These are phyloP conservation scores for Esox niger DNA, from an alignment of 2,113 vertebrate genomes.

Conservation along the genomic window DNA sequence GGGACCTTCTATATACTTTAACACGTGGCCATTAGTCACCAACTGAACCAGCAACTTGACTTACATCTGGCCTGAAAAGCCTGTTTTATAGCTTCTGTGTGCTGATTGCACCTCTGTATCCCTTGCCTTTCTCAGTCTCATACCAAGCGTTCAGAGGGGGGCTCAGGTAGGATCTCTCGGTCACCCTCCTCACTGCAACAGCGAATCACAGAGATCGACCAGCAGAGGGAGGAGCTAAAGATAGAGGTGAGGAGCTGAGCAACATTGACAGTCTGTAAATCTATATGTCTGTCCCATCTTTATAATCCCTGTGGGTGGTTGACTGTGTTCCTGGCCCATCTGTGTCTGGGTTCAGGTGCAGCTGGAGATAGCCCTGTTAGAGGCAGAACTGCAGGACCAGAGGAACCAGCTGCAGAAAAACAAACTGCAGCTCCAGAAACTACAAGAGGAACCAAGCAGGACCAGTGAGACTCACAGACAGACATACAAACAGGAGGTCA, in stretches of 20 bases:
- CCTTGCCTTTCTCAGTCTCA: constrained; percentile 39
- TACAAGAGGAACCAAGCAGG: constrained; percentile 70
- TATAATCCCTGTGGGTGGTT: too few relatives aligned
- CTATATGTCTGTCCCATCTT: too few relatives aligned
- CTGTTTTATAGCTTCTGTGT: not conserved
- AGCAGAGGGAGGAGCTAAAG: constrained; percentile 81
- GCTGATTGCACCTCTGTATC: too few relatives aligned
- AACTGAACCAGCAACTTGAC: too few relatives aligned
- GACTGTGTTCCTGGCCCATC: too few relatives aligned
- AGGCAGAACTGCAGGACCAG: constrained; percentile 82
- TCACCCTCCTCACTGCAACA: constrained; percentile 70
- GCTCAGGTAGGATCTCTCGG: constrained; percentile 41
- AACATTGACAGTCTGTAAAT: not conserved
- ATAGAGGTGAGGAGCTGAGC: constrained; percentile 73
- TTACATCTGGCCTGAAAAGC: too few relatives aligned
- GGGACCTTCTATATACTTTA: too few relatives aligned
- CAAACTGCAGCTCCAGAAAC: constrained; percentile 63
- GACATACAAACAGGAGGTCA: too few relatives aligned
- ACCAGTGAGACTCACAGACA: too few relatives aligned
- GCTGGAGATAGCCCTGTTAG: constrained; percentile 82
- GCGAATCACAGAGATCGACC: constrained; percentile 80
- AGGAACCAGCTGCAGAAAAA: constrained; percentile 64
- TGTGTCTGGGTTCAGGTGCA: constrained; percentile 85
- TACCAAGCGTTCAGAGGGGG: constrained; percentile 33
- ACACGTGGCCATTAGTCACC: too few relatives aligned